Conservation (phyloP, 2,113 vertebrate genomes). For the Salvelinus alpinus region DNA sequence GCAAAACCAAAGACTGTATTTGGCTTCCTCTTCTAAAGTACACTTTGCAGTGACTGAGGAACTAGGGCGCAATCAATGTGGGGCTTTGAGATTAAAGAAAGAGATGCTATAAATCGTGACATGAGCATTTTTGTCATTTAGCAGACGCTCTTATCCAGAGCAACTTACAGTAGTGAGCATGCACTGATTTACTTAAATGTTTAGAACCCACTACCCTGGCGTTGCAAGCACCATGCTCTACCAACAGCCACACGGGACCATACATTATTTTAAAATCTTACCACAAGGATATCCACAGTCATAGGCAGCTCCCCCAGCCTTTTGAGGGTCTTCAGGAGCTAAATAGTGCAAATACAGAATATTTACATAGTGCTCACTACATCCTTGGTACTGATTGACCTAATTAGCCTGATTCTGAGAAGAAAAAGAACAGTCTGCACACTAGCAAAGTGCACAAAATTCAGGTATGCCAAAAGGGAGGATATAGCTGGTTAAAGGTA, state of each 20-base stretch:
- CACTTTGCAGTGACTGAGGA: background rate
- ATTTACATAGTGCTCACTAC: background rate
- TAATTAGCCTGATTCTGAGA: background rate
- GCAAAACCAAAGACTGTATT: background rate
- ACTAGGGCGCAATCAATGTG: background rate
- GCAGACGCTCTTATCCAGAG: no score
- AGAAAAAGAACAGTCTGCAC: background rate
- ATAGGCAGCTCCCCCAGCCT: slow-evolving; percentile 89
- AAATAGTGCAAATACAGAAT: slow-evolving; percentile 46
- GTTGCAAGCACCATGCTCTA: no score
- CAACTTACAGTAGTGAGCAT: no score
- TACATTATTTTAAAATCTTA: slow-evolving; percentile 66
- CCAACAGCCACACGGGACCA: no score
- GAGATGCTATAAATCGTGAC: background rate
- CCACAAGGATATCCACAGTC: slow-evolving; percentile 95
- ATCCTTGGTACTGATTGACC: background rate
- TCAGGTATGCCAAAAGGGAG: background rate
- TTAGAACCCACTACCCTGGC: no score
- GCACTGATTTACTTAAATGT: no score
- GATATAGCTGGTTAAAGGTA: background rate
- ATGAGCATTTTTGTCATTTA: background rate
- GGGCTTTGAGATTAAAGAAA: background rate
- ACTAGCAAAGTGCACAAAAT: background rate
- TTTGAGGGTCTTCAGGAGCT: slow-evolving; percentile 93
- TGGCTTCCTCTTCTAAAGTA: background rate